These are phyloP conservation scores for Hippoglossus stenolepis DNA, from an alignment of 2,113 vertebrate genomes.

Conservation along the genomic window DNA sequence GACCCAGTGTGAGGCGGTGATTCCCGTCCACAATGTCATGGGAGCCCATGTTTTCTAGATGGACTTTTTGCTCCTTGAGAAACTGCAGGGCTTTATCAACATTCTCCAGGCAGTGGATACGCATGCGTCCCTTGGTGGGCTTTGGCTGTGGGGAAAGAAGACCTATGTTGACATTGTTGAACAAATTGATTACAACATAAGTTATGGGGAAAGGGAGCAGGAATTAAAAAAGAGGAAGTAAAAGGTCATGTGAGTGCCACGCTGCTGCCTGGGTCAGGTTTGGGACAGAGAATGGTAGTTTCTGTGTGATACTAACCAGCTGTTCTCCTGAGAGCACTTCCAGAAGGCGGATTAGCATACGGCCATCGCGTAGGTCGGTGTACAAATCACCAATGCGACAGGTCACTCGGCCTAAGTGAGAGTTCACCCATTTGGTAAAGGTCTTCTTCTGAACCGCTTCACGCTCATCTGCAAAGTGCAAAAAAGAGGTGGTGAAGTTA, in stretches of 20 bases:
- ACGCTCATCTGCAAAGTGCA: constrained; percentile 86
- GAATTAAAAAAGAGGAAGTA: constrained; percentile 14
- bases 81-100: constrained; percentile 96
- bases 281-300: constrained; percentile 13
- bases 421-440: constrained; percentile 97
- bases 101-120: constrained; percentile 95
- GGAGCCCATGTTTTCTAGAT: constrained; percentile 95
- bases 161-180: not conserved
- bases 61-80: constrained; percentile 94
- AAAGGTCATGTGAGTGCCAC: constrained; percentile 26
- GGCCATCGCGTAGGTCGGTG: constrained; percentile 91
- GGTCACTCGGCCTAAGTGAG: constrained; percentile 91
- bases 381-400: constrained; percentile 93
- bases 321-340: constrained; percentile 94
- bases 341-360: constrained; percentile 91
- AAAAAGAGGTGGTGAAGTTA: not conserved
- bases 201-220: not conserved
- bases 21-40: constrained; percentile 96
- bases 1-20: constrained; percentile 92
- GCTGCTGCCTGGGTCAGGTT: constrained; percentile 15
- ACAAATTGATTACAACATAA: constrained; percentile 2
- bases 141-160: constrained; percentile 82
- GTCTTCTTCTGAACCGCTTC: constrained; percentile 97
- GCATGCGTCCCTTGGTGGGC: constrained; percentile 94
- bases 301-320: constrained; percentile 85